Evolutionary conservation across 2,797 vertebrate species (phyloP).

Genomic region (Emydoidea blandingii): DNA sequence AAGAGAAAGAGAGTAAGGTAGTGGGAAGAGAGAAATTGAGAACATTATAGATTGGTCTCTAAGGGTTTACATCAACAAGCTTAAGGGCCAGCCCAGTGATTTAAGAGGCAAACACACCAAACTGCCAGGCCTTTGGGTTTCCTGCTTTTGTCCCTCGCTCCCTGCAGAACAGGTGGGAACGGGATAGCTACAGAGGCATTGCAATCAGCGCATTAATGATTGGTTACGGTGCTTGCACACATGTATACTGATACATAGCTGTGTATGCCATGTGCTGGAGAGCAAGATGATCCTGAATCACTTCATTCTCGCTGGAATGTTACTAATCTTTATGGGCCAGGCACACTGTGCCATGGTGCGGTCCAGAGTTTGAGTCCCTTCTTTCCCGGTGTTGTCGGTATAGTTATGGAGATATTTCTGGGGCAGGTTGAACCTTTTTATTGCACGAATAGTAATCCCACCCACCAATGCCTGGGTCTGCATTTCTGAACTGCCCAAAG

Average conservation of each 20-base stretch:
- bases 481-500: accelerated
- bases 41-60: neutral
- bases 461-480: neutral
- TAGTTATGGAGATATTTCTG: neutral
- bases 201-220: neutral
- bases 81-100: accelerated
- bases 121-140: neutral
- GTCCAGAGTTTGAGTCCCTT: neutral
- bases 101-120: neutral
- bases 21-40: neutral
- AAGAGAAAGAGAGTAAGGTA: neutral
- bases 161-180: neutral
- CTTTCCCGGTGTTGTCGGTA: neutral
- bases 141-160: neutral
- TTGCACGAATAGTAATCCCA: neutral
- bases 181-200: neutral
- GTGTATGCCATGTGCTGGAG: accelerated
- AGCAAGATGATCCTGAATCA: neutral
- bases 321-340: neutral
- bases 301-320: neutral
- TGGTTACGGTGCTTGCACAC: neutral
- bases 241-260: neutral
- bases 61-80: neutral
- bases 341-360: accelerated
- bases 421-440: neutral